phyloP scores from a whole-genome alignment of 2,113 vertebrate genomes.

The Bungarus multicinctus region DNA sequence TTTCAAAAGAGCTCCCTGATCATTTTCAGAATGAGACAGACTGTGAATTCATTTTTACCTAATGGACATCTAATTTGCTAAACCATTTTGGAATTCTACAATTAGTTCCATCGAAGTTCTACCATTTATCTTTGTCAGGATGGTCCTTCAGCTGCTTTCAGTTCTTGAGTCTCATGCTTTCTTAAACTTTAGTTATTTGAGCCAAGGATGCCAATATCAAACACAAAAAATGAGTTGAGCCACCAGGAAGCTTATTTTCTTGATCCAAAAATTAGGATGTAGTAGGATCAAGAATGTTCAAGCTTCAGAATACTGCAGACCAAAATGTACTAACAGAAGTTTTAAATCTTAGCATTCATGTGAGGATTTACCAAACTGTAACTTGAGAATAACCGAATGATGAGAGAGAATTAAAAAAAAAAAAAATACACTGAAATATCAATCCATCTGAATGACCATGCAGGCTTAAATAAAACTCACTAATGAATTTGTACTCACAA shows the following conservation, averaged over 20 bases:
- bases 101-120: background rate
- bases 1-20: background rate
- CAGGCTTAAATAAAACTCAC: background rate
- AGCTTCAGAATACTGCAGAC: background rate
- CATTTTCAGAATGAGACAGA: background rate
- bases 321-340: background rate
- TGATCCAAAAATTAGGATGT: background rate
- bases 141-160: background rate
- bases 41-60: background rate
- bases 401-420: background rate
- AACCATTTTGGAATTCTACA: background rate
- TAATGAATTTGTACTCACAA: background rate
- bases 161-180: background rate
- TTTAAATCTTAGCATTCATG: background rate
- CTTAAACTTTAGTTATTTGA: background rate
- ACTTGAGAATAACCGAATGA: no score
- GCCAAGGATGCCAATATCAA: background rate
- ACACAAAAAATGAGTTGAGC: background rate
- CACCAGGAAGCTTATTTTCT: background rate
- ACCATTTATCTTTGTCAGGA: background rate
- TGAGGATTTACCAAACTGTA: background rate
- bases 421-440: background rate
- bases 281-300: background rate
- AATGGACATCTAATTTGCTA: background rate
- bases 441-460: background rate